Conservation (phyloP, 2,797 vertebrate genomes). For the Hapalemur alaotrensis region DNA sequence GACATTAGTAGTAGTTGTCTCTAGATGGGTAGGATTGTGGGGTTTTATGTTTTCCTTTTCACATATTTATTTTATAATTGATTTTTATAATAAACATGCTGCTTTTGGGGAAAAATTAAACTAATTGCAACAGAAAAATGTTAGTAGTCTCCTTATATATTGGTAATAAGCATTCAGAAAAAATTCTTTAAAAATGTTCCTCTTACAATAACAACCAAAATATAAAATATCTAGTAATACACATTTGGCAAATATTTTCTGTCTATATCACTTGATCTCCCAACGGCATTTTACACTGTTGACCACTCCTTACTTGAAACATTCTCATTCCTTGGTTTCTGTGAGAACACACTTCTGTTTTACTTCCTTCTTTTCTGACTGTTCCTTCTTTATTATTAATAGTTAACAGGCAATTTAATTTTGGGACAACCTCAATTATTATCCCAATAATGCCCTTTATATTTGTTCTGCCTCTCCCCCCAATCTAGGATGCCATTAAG, state of each 20-base stretch:
- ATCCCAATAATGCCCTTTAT: not conserved
- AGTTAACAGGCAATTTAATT: not conserved
- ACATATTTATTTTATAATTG: constrained; percentile 1
- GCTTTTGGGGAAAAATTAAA: not conserved
- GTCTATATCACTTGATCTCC: not conserved
- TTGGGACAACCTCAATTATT: not conserved
- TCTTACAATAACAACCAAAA: constrained; percentile 1
- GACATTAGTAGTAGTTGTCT: constrained; percentile 20
- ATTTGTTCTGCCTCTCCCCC: not conserved
- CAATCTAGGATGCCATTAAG: not conserved
- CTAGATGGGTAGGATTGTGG: not conserved
- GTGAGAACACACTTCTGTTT: constrained; percentile 4
- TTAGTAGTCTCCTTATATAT: not conserved
- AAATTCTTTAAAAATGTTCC: not conserved
- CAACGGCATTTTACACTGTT: not conserved
- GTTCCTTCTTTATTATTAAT: not conserved
- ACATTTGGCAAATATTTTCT: not conserved
- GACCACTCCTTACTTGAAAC: not conserved
- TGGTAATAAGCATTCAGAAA: constrained; percentile 43
- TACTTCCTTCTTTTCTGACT: not conserved
- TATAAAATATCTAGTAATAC: not conserved
- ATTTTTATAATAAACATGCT: not conserved
- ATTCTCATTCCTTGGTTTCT: constrained; percentile 42
- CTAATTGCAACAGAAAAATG: not conserved
- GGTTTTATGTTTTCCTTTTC: constrained; percentile 23